phyloP scores from a whole-genome alignment of 2,113 vertebrate species.

The Clarias macrocephalus region DNA sequence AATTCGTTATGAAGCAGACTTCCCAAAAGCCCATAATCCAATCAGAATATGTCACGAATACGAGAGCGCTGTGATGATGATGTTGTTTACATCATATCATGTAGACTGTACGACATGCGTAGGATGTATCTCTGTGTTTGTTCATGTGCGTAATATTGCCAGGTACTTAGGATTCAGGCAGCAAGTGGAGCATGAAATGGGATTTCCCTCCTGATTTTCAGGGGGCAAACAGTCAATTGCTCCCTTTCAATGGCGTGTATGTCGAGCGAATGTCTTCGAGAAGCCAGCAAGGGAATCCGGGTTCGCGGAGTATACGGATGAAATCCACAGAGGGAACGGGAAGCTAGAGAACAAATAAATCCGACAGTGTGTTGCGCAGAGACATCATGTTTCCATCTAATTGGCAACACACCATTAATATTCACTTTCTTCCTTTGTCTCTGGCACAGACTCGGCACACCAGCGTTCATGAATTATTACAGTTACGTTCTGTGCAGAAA shows the following conservation, averaged over 20 bases:
- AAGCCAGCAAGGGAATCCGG: background rate
- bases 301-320: background rate
- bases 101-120: no score
- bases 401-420: constrained; percentile 10
- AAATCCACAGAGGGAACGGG: background rate
- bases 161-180: constrained; percentile 16
- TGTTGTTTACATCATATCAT: background rate
- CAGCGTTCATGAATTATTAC: constrained; percentile 26
- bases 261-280: background rate
- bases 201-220: background rate
- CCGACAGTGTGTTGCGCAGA: background rate
- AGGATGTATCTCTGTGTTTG: background rate
- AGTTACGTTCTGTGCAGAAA: constrained; percentile 19
- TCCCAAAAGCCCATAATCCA: constrained; percentile 27
- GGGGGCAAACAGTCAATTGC: background rate
- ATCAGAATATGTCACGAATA: constrained; percentile 27
- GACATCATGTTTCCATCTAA: background rate
- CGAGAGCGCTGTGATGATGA: background rate
- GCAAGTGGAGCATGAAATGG: background rate
- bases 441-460: constrained; percentile 27
- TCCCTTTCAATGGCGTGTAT: background rate
- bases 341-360: background rate
- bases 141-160: background rate
- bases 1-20: constrained; percentile 45
- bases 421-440: constrained; percentile 6